Evolutionary conservation across 1,140 invertebrate genomes (phyloP).

Genomic region (Papilio helenus): DNA sequence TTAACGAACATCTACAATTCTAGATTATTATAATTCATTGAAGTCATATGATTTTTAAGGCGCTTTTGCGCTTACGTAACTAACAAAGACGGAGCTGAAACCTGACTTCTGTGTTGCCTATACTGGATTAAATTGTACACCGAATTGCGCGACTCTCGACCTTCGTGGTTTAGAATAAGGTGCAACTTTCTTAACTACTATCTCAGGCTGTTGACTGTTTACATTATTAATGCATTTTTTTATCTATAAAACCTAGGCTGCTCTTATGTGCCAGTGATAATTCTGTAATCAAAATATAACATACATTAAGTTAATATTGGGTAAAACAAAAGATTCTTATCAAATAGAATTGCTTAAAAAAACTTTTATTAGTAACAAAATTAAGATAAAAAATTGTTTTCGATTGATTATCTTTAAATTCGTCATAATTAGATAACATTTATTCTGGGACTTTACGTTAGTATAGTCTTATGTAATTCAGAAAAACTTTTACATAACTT

Average conservation of each 20-base stretch:
- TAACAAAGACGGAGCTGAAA: slow-evolving; percentile 26
- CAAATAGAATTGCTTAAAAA: not conserved
- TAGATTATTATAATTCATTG: slow-evolving; percentile 20
- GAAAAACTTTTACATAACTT: not conserved
- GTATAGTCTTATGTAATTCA: not conserved
- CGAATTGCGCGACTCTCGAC: slow-evolving; percentile 8
- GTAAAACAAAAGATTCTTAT: not conserved
- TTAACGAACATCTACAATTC: slow-evolving; percentile 14
- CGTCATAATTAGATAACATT: too few relatives aligned
- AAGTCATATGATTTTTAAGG: slow-evolving; percentile 41
- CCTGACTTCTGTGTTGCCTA: slow-evolving; percentile 22
- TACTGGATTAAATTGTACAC: slow-evolving; percentile 20
- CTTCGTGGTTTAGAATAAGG: not conserved
- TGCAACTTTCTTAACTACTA: not conserved
- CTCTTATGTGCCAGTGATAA: not conserved
- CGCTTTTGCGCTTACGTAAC: slow-evolving; percentile 35
- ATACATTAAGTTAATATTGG: not conserved
- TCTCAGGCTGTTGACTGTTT: not conserved
- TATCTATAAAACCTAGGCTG: not conserved
- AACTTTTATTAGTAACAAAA: too few relatives aligned
- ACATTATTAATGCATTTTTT: not conserved
- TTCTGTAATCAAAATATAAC: not conserved
- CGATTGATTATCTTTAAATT: too few relatives aligned
- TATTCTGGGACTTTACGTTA: too few relatives aligned
- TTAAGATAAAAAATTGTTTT: too few relatives aligned